Evolutionary conservation across 1,140 invertebrate genomes (phyloP), one percentile per base, ranked within the genome.

Genomic region (Drosophila paulistorum): DNA sequence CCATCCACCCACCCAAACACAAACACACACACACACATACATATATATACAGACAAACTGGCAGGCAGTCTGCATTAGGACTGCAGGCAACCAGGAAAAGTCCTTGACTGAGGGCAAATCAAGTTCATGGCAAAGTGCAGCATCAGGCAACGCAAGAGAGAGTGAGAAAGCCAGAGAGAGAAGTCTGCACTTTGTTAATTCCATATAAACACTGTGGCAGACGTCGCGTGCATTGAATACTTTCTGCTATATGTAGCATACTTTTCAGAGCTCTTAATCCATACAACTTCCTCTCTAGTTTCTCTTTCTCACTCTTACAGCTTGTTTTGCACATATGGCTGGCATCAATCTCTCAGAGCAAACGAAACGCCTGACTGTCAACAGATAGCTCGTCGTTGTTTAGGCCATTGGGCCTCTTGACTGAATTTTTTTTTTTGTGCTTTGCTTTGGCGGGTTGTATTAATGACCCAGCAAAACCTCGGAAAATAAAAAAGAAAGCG

Each of bases 61-160:
- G 54, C 42, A 51, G 45, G 45, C 45, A 51, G 45, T 48, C 45
- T 48, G 45, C 68, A 2, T 11, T 39, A 35, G 69, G 62, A 39
- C 60, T 61, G 35, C 57, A 51, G 17, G 9, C 65, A 42, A 54
- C 66, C 81, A 60, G 68, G 51, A 64, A 65, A 90, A 90, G 89
- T 90, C 84, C 89, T 91, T 91, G 84, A 72, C 73, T 80, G 66
- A 91, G 89, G 89, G 90, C 89, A 91, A 90, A 91, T 91, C 89
- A 91, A 91, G 89, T 91, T 91, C 84, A 91, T 77, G 72, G 83
- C 69, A 71, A 55, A 68, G 35, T 59, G 68, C 48, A 67, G 63
- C 39, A 48, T 64, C 14, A 37, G 45, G 7, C 7, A 17, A 14
- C 17, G 45, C 14, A 9, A 20, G n/a, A 48, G 45, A 48, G 45